Conservation (phyloP, 2,888 invertebrate species). For the Pemphredon lugubris region DNA sequence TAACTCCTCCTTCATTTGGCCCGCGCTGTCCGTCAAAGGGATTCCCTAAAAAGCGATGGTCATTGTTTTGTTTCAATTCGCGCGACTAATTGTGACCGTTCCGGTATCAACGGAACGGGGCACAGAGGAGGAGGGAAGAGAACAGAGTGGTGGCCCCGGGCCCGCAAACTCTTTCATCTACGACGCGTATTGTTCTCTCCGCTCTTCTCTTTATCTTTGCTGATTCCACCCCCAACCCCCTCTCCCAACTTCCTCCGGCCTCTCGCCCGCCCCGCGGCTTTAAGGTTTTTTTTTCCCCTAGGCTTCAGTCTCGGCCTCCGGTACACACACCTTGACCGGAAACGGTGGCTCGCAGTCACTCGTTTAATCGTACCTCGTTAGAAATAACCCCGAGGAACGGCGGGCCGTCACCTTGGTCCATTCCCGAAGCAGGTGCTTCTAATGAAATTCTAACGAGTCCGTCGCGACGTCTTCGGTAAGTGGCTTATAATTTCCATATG, state of each 20-base stretch:
- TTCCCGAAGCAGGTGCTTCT: constrained; percentile 40
- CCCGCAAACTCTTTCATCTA: constrained; percentile 74
- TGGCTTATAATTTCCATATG: constrained; percentile 47
- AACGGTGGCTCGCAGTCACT: constrained; percentile 48
- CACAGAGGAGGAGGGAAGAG: constrained; percentile 34
- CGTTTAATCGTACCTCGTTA: constrained; percentile 70
- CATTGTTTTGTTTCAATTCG: constrained; percentile 60
- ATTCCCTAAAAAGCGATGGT: constrained; percentile 3
- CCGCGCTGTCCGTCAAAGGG: constrained; percentile 17
- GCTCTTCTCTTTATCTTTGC: not conserved
- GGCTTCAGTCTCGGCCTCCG: constrained; percentile 22
- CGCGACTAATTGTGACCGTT: constrained; percentile 49
- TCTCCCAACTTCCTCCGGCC: not conserved
- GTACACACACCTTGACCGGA: constrained; percentile 55
- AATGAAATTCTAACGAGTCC: constrained; percentile 60
- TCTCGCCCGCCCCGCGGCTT: constrained; percentile 8
- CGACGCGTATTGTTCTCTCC: constrained; percentile 70
- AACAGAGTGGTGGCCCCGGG: constrained; percentile 61
- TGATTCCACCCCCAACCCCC: not conserved
- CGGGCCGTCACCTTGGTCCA: constrained; percentile 27
- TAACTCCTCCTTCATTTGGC: constrained; percentile 14
- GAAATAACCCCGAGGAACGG: constrained; percentile 48
- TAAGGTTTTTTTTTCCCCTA: constrained; percentile 44
- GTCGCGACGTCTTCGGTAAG: constrained; percentile 45
- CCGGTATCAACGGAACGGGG: constrained; percentile 34